Evolutionary conservation across 2,888 invertebrate species (phyloP), one percentile per base, ranked within the genome.

Genomic region (Oithona nana): DNA sequence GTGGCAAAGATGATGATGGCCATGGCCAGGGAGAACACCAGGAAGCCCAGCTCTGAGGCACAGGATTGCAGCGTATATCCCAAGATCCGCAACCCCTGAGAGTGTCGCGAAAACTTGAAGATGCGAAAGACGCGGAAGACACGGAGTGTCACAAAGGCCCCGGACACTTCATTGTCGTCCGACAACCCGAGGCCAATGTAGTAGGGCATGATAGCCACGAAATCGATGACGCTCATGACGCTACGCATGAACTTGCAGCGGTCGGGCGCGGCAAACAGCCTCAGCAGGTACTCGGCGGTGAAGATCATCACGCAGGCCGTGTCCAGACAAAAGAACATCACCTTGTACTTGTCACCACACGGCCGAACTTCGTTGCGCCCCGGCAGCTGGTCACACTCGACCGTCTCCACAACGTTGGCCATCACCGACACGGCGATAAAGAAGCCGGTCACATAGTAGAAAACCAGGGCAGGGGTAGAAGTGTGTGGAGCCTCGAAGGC

Each of bases 301-400:
- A 99, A 98, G 68, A 99, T 98, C 90, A 99, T 97, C 68, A 98
- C 98, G 76, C 98, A 99, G 66, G 98, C 98, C 26, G 98, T 99
- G 78, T 99, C 94, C 76, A 99, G 78, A 75, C 97, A 98, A 79
- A 99, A 98, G 80, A 97, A 95, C 68, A 93, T 89, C 69, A 90
- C 89, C 78, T 94, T 92, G 77, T 94, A 98, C 66, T 92, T 82
- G 75, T 97, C 97, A 63, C 98, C 98, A 74, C 97, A 99, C 6
- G 94, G 87, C 69, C 88, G 77, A 13, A 87, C 65, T 56, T 68
- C 68, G 49, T 64, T 67, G 56, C 66, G 64, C 48, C 66, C 65
- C 1, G 89, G 85, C 70, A 90, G 75, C 73, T 83, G 83, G 61
- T 93, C 93, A 73, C 93, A 93, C 56, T 92, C 88, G 66, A 94